These are phyloP conservation scores for Callocephalon fimbriatum DNA, from an alignment of 2,113 vertebrate species.

Conservation along the genomic window DNA sequence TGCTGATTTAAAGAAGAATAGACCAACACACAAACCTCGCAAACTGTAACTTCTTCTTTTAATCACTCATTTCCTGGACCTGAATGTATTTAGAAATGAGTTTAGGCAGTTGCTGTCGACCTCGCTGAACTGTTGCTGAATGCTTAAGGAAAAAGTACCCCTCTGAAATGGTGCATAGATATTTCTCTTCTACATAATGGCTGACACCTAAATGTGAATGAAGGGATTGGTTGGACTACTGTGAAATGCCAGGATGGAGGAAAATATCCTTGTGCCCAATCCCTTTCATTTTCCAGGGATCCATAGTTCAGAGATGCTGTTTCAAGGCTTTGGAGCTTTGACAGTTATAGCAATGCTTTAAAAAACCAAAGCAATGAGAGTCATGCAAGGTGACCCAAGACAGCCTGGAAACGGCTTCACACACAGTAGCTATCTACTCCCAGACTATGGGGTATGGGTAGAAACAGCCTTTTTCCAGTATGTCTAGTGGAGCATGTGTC, in stretches of 20 bases:
- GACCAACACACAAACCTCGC: background rate
- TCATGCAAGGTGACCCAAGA: background rate
- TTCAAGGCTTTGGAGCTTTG: background rate
- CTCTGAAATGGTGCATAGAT: background rate
- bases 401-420: background rate
- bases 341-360: background rate
- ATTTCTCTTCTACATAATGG: background rate
- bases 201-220: background rate
- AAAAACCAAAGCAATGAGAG: background rate
- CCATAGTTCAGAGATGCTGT: accelerated
- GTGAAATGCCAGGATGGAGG: background rate
- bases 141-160: background rate
- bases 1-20: background rate
- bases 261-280: background rate
- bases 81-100: background rate
- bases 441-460: background rate
- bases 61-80: background rate
- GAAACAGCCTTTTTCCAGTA: background rate
- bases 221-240: background rate
- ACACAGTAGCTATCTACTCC: background rate
- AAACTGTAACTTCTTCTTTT: background rate
- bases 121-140: background rate
- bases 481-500: background rate
- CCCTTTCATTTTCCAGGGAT: background rate
- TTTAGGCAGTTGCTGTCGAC: background rate